Conservation (phyloP, 1,140 invertebrate species). For the Dysdera silvatica region DNA sequence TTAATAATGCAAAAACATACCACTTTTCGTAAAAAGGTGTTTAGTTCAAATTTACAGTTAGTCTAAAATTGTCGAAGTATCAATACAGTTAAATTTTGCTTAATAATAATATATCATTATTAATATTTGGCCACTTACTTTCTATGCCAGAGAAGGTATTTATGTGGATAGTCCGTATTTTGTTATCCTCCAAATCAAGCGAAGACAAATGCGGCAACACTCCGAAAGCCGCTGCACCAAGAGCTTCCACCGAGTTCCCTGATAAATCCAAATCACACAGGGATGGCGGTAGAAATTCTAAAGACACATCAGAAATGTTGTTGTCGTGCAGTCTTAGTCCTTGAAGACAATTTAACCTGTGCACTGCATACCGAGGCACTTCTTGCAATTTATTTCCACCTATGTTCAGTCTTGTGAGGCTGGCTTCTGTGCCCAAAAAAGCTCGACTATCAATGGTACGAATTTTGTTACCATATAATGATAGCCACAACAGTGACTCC, state of each 20-base stretch:
- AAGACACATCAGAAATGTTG: slow-evolving; percentile 12
- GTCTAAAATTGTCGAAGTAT: too few relatives aligned
- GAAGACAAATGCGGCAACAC: slow-evolving; percentile 29
- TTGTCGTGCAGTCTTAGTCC: slow-evolving; percentile 34
- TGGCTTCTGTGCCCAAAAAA: slow-evolving; percentile 32
- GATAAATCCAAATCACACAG: slow-evolving; percentile 32
- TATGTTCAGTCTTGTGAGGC: slow-evolving; percentile 34
- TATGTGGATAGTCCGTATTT: slow-evolving; percentile 31
- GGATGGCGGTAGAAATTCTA: slow-evolving; percentile 12
- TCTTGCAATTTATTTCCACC: slow-evolving; percentile 32
- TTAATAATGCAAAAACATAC: too few relatives aligned
- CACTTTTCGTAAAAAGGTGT: too few relatives aligned
- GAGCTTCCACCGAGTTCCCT: slow-evolving; percentile 26
- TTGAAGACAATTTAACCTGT: slow-evolving; percentile 30
- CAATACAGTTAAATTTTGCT: too few relatives aligned
- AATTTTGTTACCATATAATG: slow-evolving; percentile 35
- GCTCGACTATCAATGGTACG: slow-evolving; percentile 29
- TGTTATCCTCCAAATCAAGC: slow-evolving; percentile 33
- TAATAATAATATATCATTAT: too few relatives aligned
- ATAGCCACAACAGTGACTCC: slow-evolving; percentile 31
- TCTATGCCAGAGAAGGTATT: slow-evolving; percentile 42
- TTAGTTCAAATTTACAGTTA: too few relatives aligned
- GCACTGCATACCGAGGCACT: slow-evolving; percentile 31
- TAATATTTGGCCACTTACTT: too few relatives aligned
- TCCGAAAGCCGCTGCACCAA: slow-evolving; percentile 29